Evolutionary conservation across 2,888 invertebrate genomes (phyloP).

Genomic region (Caenorhabditis uteleia): DNA sequence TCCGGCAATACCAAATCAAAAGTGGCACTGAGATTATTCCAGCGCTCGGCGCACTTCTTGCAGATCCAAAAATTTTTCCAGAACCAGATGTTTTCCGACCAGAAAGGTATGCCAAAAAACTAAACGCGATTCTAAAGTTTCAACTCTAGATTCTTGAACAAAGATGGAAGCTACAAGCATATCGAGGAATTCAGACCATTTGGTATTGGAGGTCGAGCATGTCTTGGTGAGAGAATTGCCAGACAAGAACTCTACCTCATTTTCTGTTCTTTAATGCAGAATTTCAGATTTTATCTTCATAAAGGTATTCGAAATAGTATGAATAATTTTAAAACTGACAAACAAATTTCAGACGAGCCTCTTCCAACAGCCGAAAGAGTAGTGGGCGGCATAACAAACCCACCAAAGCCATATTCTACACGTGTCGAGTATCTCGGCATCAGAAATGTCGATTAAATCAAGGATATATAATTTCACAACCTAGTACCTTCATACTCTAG

Average conservation of each 20-base stretch:
- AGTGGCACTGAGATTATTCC: conserved; percentile 54
- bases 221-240: conserved; percentile 59
- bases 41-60: conserved; percentile 49
- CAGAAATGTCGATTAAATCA: no score
- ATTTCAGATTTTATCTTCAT: conserved; percentile 51
- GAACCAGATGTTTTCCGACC: conserved; percentile 55
- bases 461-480: no score
- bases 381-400: conserved; percentile 37
- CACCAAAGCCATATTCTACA: conserved; percentile 23
- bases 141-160: conserved; percentile 21
- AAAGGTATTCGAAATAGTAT: conserved; percentile 13
- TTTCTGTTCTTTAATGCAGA: conserved; percentile 54
- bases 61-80: conserved; percentile 48
- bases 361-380: conserved; percentile 20
- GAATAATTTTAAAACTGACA: no score
- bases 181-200: conserved; percentile 44
- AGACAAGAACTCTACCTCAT: conserved; percentile 57
- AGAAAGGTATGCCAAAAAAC: conserved; percentile 37
- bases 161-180: conserved; percentile 22
- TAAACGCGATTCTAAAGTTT: neutral
- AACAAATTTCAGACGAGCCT: conserved; percentile 34
- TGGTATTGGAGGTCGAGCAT: conserved; percentile 45
- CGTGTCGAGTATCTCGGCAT: conserved; percentile 31
- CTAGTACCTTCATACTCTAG: no score
- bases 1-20: conserved; percentile 42